Evolutionary conservation across 2,888 invertebrate genomes (phyloP), one percentile per base, ranked within the genome.

Genomic region (Dioctria linearis): DNA sequence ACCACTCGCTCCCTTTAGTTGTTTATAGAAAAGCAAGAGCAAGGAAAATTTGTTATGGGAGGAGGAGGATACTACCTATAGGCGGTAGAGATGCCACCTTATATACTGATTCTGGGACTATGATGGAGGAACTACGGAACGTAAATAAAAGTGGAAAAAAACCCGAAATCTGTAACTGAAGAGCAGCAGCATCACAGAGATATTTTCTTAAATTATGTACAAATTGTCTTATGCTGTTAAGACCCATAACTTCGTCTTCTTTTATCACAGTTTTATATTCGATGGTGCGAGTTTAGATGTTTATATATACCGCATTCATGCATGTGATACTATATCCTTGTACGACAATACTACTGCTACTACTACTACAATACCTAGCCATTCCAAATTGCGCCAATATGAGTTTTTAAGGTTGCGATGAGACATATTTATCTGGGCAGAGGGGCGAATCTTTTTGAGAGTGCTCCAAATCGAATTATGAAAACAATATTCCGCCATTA

Each of bases 401-500:
- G 54, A 4, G 54, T 54, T 54, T 46, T 54, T n/a, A 11, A 11
- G 6, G 54, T n/a, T 8, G 37, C 8, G 37, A 63, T 25, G 25
- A 5, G 40, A 25, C 25, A 25, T 25, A 25, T 25, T 25, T 25
- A 25, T 25, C 25, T 25, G 25, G 25, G 43, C 43, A 49, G 4
- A 40, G 51, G 67, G 11, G 51, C 54, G 54, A 43, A 40, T 78
- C 40, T 40, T 66, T 51, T 69, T 13, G 67, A 79, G 67, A 57
- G 67, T 46, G 43, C 66, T 79, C 46, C 25, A 69, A 79, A 79
- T 79, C 79, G 59, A 67, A 79, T 79, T 79, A 79, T 59, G 79
- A 54, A 79, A 79, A 79, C 79, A 79, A 79, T 79, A 79, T 79
- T 79, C 69, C 59, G 39, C 79, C 69, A 79, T 79, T 79, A 79